These are phyloP conservation scores for Anhinga rufa DNA, from an alignment of 2,113 vertebrate genomes.

Conservation along the genomic window DNA sequence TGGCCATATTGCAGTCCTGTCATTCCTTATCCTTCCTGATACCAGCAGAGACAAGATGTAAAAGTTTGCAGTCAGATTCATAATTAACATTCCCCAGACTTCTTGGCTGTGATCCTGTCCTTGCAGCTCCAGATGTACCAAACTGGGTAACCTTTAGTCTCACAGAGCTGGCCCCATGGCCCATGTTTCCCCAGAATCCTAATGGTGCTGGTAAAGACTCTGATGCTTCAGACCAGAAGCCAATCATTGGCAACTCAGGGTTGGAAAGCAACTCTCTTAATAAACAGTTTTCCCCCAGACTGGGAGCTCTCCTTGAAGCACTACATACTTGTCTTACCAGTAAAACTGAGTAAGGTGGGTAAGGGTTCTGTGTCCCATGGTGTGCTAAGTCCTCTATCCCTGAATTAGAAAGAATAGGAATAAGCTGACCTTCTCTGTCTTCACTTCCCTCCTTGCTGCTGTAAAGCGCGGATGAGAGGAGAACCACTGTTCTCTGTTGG, in stretches of 20 bases:
- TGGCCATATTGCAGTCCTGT: not conserved
- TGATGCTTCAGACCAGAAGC: not conserved
- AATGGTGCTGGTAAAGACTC: not conserved
- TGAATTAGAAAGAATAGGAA: not conserved
- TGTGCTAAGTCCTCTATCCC: not conserved
- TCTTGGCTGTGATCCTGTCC: not conserved
- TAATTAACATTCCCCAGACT: not conserved
- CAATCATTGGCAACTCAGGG: not conserved
- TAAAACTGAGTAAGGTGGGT: not conserved
- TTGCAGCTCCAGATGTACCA: not conserved
- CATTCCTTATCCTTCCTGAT: not conserved
- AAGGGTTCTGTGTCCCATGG: not conserved
- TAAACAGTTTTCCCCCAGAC: not conserved
- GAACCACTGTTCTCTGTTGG: not conserved
- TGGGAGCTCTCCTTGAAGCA: not conserved
- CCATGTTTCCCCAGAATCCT: not conserved
- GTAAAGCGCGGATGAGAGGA: not conserved
- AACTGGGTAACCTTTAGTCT: not conserved
- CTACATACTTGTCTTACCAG: not conserved
- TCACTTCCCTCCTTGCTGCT: not conserved
- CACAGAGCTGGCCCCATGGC: not conserved
- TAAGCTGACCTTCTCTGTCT: not conserved
- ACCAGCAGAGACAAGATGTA: not conserved
- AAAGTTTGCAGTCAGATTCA: not conserved
- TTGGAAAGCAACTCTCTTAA: not conserved